Evolutionary conservation across 2,113 vertebrate genomes (phyloP), one percentile per base, ranked within the genome.

Genomic region (Scatophagus argus): DNA sequence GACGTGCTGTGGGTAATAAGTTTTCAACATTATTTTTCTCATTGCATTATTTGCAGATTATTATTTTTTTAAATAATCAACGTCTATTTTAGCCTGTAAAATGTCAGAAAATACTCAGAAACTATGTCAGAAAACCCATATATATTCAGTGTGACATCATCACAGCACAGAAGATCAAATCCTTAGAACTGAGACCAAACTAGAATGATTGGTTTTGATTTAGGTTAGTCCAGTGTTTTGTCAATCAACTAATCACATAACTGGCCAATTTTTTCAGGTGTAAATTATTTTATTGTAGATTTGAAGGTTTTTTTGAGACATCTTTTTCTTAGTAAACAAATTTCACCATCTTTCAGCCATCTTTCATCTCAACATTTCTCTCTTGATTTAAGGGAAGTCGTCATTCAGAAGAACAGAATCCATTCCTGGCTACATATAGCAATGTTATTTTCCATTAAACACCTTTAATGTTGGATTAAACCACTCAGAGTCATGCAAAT

Each of bases 381-480:
- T 23, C 3, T 10, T 21, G 44, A 67, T 44, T 65, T 38, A 41
- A 19, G 8, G 1, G 14, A 36, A 16, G 11, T 6, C 0, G 6
- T 16, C 9, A 63, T 34, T 13, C 59, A 76, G 14, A 61, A 36
- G 11, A 67, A 65, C 39, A 1, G 21, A 60, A 11, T 23, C 32
- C 34, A 71, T 70, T 38, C 25, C 21, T 27, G 32, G 17, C 58
- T 44, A 2, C 34, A 58, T 52, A 34, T 52, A n/a, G n/a, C 58
- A 47, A 8, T 59, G 9, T 21, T 16, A 3, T 52, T 39, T 17
- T 25, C 16, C 36, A 19, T n/a, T 23, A 59, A 51, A 63, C 47
- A 46, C n/a, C 8, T n/a, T 3, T 62, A 39, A 67, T 59, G 66
- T 49, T 46, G 31, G 2, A 59, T 62, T 59, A 55, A 77, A 70